Evolutionary conservation across 2,888 invertebrate species (phyloP).

Genomic region (Pyrrhosoma nymphula): DNA sequence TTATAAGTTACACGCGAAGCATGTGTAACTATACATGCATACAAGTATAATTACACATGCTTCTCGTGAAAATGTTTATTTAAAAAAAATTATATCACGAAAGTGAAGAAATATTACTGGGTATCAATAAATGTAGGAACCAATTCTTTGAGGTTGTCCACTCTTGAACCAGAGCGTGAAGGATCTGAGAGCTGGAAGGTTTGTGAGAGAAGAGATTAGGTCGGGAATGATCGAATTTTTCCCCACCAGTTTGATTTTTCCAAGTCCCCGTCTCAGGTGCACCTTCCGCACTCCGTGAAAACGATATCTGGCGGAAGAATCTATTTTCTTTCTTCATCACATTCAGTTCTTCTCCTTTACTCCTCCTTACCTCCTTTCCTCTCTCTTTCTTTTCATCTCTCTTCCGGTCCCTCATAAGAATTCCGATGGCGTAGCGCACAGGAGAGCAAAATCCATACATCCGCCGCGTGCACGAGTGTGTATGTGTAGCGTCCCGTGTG

Average conservation of each 20-base stretch:
- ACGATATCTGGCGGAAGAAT: neutral
- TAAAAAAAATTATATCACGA: no score
- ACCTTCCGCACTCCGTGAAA: neutral
- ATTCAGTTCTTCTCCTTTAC: neutral
- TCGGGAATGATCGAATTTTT: neutral
- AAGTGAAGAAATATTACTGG: no score
- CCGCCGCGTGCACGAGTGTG: neutral
- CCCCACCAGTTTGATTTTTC: neutral
- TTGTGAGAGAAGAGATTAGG: neutral
- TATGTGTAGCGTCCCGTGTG: slow-evolving; percentile 6
- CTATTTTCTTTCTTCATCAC: neutral
- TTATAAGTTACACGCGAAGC: no score
- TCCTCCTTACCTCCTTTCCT: neutral
- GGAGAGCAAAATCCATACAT: slow-evolving; percentile 7
- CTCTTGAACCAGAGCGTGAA: neutral
- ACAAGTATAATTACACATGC: no score
- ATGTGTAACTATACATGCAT: no score
- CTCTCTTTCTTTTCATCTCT: neutral
- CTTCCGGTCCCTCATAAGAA: slow-evolving; percentile 15
- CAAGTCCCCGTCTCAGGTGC: neutral
- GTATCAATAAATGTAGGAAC: no score
- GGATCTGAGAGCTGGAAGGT: neutral
- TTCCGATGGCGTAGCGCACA: neutral
- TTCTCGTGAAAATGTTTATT: no score
- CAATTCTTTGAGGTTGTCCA: no score